Evolutionary conservation across 2,888 invertebrate species (phyloP).

Genomic region (Cordilura impudica): DNA sequence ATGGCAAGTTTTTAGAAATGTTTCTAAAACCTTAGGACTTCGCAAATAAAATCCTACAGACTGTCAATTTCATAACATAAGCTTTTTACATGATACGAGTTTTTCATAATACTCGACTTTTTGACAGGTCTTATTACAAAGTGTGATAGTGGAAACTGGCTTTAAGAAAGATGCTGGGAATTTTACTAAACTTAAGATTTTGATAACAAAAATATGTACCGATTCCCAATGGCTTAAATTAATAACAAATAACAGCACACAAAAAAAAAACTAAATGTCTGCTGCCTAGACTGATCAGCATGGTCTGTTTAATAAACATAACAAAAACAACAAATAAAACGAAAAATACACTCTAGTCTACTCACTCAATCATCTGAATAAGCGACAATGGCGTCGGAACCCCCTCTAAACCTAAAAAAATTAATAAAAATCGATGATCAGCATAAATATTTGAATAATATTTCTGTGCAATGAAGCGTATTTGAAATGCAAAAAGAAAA

Average conservation of each 20-base stretch:
- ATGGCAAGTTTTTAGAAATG: too few species aligned
- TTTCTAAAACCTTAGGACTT: too few species aligned
- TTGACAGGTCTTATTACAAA: too few species aligned
- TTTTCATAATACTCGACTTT: too few species aligned
- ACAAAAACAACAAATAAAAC: constrained; percentile 7
- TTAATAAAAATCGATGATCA: constrained; percentile 10
- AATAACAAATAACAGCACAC: constrained; percentile 3
- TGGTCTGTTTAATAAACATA: constrained; percentile 11
- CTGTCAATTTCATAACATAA: too few species aligned
- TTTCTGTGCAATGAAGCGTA: constrained; percentile 51
- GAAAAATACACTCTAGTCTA: background rate
- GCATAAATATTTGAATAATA: constrained; percentile 41
- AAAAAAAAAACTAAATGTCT: constrained; percentile 16
- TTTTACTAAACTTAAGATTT: too few species aligned
- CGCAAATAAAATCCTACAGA: too few species aligned
- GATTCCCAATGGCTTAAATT: background rate
- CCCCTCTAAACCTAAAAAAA: background rate
- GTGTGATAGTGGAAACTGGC: too few species aligned
- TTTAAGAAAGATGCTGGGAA: too few species aligned
- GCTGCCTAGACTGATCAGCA: constrained; percentile 28
- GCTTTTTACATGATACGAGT: too few species aligned
- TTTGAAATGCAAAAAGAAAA: constrained; percentile 35
- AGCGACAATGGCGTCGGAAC: constrained; percentile 14
- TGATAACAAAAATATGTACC: background rate
- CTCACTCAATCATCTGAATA: constrained; percentile 6